A percentile compares a stretch with the other conserved stretches of the same genome.
Evolutionary conservation across 2,797 vertebrate genomes (phyloP).

Genomic region (Myotis vivesi): DNA sequence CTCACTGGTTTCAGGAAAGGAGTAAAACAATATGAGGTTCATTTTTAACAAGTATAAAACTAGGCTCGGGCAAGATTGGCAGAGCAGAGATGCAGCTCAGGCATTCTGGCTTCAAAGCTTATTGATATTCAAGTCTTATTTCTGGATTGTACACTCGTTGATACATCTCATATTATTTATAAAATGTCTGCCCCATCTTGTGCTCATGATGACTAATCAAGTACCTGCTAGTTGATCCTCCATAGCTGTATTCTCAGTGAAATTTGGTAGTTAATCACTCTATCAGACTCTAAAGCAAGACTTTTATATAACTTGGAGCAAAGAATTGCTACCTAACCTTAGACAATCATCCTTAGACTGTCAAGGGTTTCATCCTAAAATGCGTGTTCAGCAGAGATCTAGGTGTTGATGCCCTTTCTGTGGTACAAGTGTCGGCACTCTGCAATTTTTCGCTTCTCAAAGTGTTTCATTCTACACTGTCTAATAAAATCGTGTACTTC

Average conservation of each 20-base stretch:
- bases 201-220: not conserved
- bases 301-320: not conserved
- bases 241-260: not conserved
- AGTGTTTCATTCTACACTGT: not conserved
- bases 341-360: not conserved
- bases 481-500: not conserved
- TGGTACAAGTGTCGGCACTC: not conserved
- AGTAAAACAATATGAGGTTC: not conserved
- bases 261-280: not conserved
- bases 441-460: not conserved
- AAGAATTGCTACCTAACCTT: not conserved
- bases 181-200: not conserved
- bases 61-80: not conserved
- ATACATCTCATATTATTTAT: not conserved
- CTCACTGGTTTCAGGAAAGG: not conserved
- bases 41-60: not conserved
- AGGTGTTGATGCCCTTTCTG: not conserved
- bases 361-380: not conserved
- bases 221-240: not conserved
- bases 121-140: constrained; percentile 5
- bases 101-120: not conserved
- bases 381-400: not conserved
- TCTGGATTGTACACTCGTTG: not conserved
- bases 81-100: not conserved
- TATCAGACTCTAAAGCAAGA: not conserved